A percentile compares a stretch with the other conserved stretches of the same genome.
These are phyloP conservation scores for Phalera bucephala DNA, from an alignment of 2,888 invertebrate species.

Conservation along the genomic window DNA sequence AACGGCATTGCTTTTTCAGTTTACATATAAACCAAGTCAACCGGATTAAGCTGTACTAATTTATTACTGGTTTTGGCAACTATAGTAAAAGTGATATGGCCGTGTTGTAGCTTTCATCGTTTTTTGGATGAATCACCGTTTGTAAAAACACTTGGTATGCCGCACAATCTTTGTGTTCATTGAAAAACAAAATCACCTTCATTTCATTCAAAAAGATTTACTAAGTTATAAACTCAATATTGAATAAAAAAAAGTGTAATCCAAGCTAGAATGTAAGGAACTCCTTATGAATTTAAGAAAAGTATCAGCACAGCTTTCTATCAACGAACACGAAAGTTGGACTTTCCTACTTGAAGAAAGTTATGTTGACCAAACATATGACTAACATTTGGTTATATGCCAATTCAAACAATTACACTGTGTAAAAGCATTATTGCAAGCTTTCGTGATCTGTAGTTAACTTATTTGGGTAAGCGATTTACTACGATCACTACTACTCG, in stretches of 20 bases:
- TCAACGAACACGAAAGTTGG: constrained; percentile 3
- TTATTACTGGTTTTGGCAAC: background rate
- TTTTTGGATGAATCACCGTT: background rate
- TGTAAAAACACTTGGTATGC: too few species aligned
- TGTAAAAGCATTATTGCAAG: constrained; percentile 21
- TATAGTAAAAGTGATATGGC: background rate
- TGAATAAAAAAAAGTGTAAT: too few species aligned
- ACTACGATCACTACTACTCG: constrained; percentile 37
- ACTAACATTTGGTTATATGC: constrained; percentile 29
- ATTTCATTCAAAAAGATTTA: too few species aligned
- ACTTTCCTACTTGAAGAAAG: constrained; percentile 27
- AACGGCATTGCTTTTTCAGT: background rate
- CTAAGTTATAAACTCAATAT: too few species aligned
- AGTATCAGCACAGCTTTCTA: background rate
- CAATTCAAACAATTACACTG: constrained; percentile 27
- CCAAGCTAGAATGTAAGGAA: too few species aligned
- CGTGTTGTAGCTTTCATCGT: background rate
- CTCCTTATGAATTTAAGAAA: too few species aligned
- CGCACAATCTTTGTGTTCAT: too few species aligned
- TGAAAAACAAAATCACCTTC: too few species aligned
- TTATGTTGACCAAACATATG: constrained; percentile 17
- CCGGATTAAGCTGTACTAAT: background rate
- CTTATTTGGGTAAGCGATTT: constrained; percentile 26
- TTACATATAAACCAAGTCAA: background rate
- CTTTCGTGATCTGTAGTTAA: constrained; percentile 36